phyloP scores from a whole-genome alignment of 1,140 invertebrate species.

The Hylaeus anthracinus region DNA sequence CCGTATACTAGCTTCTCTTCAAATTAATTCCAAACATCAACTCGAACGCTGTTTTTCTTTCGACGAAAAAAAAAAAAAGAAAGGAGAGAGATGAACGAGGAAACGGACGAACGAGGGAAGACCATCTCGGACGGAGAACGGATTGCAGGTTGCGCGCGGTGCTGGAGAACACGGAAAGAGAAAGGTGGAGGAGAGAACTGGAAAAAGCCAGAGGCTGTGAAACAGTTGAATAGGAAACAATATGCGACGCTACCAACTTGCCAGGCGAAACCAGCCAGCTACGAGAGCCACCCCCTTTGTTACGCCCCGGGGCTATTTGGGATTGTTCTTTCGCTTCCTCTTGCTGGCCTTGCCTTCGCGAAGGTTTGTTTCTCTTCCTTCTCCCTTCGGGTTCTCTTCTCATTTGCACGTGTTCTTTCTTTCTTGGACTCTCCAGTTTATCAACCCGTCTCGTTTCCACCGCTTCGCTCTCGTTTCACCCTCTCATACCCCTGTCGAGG shows the following conservation, averaged over 20 bases:
- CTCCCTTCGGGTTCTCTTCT: not conserved
- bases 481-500: not conserved
- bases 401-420: not conserved
- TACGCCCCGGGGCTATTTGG: conserved; percentile 28
- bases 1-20: too few species aligned
- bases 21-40: too few species aligned
- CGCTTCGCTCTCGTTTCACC: not conserved
- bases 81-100: not conserved
- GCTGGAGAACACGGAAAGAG: not conserved
- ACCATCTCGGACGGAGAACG: not conserved
- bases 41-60: too few species aligned
- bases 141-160: too few species aligned
- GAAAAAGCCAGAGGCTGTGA: conserved; percentile 51
- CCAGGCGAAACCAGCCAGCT: conserved; percentile 44
- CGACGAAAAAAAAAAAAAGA: not conserved
- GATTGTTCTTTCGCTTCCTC: conserved; percentile 20
- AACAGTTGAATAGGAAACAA: conserved; percentile 64
- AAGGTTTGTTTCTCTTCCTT: not conserved
- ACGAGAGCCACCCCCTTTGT: conserved; percentile 19
- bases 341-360: not conserved
- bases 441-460: conserved; percentile 6
- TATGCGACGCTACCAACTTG: conserved; percentile 58
- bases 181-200: not conserved
- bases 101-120: not conserved
- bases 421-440: conserved; percentile 7